phyloP scores from a whole-genome alignment of 2,113 vertebrate genomes.

The Vidua macroura region DNA sequence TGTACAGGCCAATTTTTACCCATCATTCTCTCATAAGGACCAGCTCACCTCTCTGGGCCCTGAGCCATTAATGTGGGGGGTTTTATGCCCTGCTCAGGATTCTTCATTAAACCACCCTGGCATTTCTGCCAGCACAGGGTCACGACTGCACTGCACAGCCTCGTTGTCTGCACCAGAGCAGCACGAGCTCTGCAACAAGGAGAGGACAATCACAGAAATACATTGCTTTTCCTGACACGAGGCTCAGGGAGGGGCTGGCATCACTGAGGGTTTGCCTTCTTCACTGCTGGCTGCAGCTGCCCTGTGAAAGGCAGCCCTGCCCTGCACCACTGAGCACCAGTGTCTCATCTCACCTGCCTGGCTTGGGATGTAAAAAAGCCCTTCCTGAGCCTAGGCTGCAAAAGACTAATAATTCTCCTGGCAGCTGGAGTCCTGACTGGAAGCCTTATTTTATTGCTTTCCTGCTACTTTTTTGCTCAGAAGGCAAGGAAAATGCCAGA shows the following conservation, averaged over 20 bases:
- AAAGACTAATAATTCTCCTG: slow-evolving; percentile 1
- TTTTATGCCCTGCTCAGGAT: not conserved
- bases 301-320: not conserved
- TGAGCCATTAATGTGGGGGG: not conserved
- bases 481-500: not conserved
- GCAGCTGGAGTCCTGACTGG: not conserved
- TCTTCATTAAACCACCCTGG: not conserved
- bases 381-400: not conserved
- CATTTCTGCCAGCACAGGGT: not conserved
- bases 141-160: not conserved
- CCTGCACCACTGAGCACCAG: not conserved
- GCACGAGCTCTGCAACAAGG: not conserved
- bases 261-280: not conserved
- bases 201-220: not conserved
- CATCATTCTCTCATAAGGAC: not conserved
- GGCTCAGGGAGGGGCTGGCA: not conserved
- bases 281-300: not conserved
- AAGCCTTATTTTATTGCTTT: slow-evolving; percentile 13
- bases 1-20: not conserved
- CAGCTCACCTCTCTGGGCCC: not conserved
- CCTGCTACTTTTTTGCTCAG: not conserved
- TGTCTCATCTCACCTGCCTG: not conserved
- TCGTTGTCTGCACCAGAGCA: not conserved
- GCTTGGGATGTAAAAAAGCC: not conserved
- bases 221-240: not conserved